Conservation (phyloP, 1,140 invertebrate species). For the Gerris buenoi region DNA sequence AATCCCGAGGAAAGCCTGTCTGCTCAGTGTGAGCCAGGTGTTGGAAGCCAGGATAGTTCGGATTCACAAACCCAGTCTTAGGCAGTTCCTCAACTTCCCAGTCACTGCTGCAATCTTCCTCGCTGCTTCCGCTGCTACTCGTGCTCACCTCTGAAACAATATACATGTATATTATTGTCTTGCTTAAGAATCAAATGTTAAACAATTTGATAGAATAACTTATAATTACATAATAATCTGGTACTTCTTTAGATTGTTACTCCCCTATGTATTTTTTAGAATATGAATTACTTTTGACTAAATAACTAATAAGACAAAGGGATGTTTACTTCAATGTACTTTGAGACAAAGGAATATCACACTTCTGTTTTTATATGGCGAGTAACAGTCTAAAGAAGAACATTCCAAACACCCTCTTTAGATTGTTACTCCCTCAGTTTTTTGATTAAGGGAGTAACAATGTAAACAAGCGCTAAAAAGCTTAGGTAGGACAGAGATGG, state of each 20-base stretch:
- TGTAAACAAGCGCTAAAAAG: too few species aligned
- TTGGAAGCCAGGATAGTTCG: conserved; percentile 55
- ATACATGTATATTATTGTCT: too few species aligned
- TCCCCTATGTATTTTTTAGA: not conserved
- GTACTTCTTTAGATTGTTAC: not conserved
- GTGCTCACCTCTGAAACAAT: not conserved
- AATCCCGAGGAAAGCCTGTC: not conserved
- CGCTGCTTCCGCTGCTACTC: not conserved
- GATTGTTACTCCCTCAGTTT: too few species aligned
- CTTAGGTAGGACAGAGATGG: too few species aligned
- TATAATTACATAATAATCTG: not conserved
- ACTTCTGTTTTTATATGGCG: too few species aligned
- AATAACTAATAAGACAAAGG: not conserved
- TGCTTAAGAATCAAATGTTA: too few species aligned
- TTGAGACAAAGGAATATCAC: not conserved
- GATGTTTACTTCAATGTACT: not conserved
- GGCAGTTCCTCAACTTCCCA: not conserved
- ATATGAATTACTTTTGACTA: not conserved
- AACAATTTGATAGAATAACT: too few species aligned
- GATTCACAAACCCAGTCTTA: conserved; percentile 49
- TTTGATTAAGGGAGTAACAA: too few species aligned
- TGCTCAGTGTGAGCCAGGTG: conserved; percentile 26
- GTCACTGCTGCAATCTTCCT: not conserved
- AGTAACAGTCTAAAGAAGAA: too few species aligned
- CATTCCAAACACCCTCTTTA: too few species aligned